A percentile compares a stretch with the other conserved stretches of the same genome.
These are phyloP conservation scores for Netelia fuscicornis DNA, from an alignment of 2,888 invertebrate species.

Conservation along the genomic window DNA sequence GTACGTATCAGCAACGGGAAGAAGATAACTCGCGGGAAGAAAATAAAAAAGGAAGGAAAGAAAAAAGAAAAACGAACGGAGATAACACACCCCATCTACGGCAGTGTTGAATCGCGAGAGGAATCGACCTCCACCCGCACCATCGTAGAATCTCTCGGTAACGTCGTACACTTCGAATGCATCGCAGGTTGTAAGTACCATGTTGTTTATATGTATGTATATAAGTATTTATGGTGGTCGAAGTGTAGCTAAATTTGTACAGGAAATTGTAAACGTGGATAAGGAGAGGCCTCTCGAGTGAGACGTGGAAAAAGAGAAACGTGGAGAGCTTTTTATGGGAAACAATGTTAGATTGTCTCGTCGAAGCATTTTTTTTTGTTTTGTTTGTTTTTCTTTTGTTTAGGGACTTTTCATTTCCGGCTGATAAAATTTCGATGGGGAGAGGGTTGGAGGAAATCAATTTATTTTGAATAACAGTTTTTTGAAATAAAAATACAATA, in stretches of 20 bases:
- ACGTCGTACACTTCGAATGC: slow-evolving; percentile 1
- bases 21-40: slow-evolving; percentile 54
- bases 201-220: not conserved
- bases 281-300: not conserved
- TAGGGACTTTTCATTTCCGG: not conserved
- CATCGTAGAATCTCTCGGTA: slow-evolving; percentile 31
- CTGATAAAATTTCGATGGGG: no score
- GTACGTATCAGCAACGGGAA: slow-evolving; percentile 55
- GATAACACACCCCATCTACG: slow-evolving; percentile 19
- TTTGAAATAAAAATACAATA: no score
- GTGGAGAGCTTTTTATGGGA: slow-evolving; percentile 38
- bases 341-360: slow-evolving; percentile 34
- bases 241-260: slow-evolving; percentile 36
- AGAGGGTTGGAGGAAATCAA: no score
- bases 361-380: not conserved
- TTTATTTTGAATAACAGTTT: no score
- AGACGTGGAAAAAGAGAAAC: slow-evolving; percentile 4
- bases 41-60: not conserved
- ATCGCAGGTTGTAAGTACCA: not conserved
- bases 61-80: slow-evolving; percentile 9
- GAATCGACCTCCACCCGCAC: slow-evolving; percentile 65
- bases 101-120: slow-evolving; percentile 45
- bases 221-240: not conserved
- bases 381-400: not conserved
- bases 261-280: slow-evolving; percentile 10